Evolutionary conservation across 2,888 invertebrate genomes (phyloP).

Genomic region (Macropis europaea): DNA sequence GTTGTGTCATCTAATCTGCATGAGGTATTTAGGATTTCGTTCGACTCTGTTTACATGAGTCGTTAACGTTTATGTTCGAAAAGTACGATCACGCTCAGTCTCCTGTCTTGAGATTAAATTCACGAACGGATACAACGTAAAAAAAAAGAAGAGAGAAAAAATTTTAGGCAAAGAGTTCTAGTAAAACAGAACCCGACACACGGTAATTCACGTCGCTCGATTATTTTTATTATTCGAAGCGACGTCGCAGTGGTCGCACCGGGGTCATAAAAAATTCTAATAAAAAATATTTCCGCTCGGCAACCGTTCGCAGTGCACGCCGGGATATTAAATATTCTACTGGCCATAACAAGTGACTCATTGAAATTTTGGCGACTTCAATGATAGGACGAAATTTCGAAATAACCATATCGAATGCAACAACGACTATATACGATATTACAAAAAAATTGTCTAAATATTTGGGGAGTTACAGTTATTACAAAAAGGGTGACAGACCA

Average conservation of each 20-base stretch:
- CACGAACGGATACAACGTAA: neutral
- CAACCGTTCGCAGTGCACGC: neutral
- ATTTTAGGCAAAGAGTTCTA: neutral
- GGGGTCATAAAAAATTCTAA: neutral
- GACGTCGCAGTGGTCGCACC: neutral
- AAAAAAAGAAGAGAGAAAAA: neutral
- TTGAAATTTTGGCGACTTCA: too few species aligned
- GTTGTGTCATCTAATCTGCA: neutral
- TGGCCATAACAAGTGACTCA: neutral
- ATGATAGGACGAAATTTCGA: too few species aligned
- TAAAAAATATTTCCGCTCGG: neutral
- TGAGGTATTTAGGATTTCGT: neutral
- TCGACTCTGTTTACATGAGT: slow-evolving; percentile 1
- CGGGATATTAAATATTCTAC: neutral
- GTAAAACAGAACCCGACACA: neutral
- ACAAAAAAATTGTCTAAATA: too few species aligned
- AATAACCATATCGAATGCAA: too few species aligned
- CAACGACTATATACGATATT: too few species aligned
- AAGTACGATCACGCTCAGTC: neutral
- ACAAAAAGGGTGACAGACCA: too few species aligned
- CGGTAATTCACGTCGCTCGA: neutral
- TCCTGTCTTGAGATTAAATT: neutral
- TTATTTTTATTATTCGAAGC: neutral
- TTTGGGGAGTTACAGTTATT: too few species aligned
- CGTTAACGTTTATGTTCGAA: slow-evolving; percentile 4